These are phyloP conservation scores for Dromiciops gliroides DNA, from an alignment of 2,113 vertebrate genomes.

Conservation along the genomic window DNA sequence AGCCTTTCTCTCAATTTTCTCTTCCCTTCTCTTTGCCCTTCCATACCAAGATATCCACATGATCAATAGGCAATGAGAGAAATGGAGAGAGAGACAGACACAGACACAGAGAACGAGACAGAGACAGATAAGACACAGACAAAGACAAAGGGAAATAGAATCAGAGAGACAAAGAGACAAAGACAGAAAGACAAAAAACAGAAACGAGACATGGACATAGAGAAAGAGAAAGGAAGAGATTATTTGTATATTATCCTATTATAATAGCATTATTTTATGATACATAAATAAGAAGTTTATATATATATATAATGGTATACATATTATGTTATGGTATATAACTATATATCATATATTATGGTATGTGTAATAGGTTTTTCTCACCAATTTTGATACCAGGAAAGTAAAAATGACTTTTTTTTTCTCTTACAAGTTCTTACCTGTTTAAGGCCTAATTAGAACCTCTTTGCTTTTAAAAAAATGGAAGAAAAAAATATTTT, in stretches of 20 bases:
- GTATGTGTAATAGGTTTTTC: background rate
- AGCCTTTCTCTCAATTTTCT: background rate
- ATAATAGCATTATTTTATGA: background rate
- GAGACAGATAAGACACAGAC: too few species aligned
- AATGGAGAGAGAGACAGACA: too few species aligned
- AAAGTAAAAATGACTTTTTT: constrained; percentile 24
- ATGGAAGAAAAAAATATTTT: background rate
- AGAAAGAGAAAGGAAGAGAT: background rate
- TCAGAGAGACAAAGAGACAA: background rate
- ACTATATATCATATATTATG: background rate
- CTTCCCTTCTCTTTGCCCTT: background rate
- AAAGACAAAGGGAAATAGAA: too few species aligned
- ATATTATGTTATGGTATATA: background rate
- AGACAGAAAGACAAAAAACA: background rate
- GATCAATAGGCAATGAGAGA: background rate
- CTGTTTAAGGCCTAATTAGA: constrained; percentile 8
- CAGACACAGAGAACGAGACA: too few species aligned
- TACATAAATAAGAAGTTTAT: background rate
- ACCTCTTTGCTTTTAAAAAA: background rate
- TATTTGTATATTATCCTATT: too few species aligned
- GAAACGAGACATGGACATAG: background rate
- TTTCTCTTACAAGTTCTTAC: background rate
- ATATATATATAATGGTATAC: background rate
- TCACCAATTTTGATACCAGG: background rate
- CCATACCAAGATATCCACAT: constrained; percentile 33